phyloP scores from a whole-genome alignment of 2,797 vertebrate species.

The Leptatherina wallacei region DNA sequence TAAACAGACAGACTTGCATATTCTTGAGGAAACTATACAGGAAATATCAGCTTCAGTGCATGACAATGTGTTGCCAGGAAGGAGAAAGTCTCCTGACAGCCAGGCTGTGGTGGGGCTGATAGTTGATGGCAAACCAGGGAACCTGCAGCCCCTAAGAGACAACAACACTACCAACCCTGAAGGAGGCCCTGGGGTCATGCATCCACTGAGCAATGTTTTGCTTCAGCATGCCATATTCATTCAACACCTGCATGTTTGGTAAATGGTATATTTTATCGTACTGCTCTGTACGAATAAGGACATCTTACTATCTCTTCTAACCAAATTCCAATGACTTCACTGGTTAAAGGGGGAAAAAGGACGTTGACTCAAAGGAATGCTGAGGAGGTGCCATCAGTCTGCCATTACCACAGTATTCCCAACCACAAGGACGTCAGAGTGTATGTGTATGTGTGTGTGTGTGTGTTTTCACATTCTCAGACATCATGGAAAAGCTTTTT shows the following conservation, averaged over 20 bases:
- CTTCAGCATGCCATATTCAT: constrained; percentile 8
- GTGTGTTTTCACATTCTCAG: constrained; percentile 42
- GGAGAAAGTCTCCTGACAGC: neutral
- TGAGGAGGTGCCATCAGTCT: constrained; percentile 60
- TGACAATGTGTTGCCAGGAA: neutral
- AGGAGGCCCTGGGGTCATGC: neutral
- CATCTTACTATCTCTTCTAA: constrained; percentile 45
- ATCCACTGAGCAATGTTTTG: neutral
- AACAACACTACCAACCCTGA: constrained; percentile 4
- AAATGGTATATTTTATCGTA: constrained; percentile 19
- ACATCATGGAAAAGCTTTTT: constrained; percentile 59
- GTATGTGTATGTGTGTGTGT: constrained; percentile 8
- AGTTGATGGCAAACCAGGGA: neutral
- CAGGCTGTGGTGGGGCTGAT: neutral
- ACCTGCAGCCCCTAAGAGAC: neutral
- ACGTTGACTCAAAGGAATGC: constrained; percentile 71
- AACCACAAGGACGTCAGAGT: constrained; percentile 58
- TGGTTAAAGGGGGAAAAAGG: constrained; percentile 59
- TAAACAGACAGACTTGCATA: neutral
- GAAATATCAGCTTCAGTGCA: neutral
- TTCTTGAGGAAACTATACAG: neutral
- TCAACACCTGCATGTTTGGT: constrained; percentile 15
- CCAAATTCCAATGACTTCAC: constrained; percentile 43
- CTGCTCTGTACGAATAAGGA: constrained; percentile 54
- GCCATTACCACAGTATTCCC: constrained; percentile 63